Base-by-base conservation (phyloP, 2,113 vertebrate species). In the Serilophus lunatus region DNA sequence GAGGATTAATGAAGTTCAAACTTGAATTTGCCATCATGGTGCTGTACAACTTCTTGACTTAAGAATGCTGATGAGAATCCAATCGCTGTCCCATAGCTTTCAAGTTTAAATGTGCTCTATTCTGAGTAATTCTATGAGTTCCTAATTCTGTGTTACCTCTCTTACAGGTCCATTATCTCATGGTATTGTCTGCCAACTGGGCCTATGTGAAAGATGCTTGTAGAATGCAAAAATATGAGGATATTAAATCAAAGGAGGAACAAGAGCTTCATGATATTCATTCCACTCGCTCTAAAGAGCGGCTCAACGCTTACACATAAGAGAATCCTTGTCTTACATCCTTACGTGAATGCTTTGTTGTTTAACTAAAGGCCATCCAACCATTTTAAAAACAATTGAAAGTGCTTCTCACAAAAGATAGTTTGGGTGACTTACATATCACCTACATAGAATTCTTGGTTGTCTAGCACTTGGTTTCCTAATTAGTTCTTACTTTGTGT, bases 271-370 rank as follows among this genome's bases (percentile, higher is more conserved):
- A 99, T 7, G 99, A 99, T 95, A 99, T 99, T 97, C 99, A 99
- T 96, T 99, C 99, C 54, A 99, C 99, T 74, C 99, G 99, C 97
- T 99, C 99, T 97, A 99, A 99, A 98, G 99, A 99, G 98, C 98
- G 99, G 65, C 99, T 99, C 95, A 99, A 99, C 12, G 99, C 99
- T 38, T 99, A 99, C 97, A 99, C 99, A 99, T 99, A 99, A 98
- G 86, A 88, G 69, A 86, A 82, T 72, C 42, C 85, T 92, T 92
- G 68, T 94, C 71, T 63, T 94, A 92, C 92, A 91, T 95, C 85
- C 82, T 94, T 90, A 91, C 92, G 85, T 80, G 93, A 95, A 98
- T 98, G 97, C 97, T 98, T 98, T 97, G 97, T 96, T 97, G 97
- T 98, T 98, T 97, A 97, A 97, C 96, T 97, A 94, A 98, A 97